Evolutionary conservation across 1,140 invertebrate species (phyloP), one percentile per base, ranked within the genome.

Genomic region (Pissodes strobi): DNA sequence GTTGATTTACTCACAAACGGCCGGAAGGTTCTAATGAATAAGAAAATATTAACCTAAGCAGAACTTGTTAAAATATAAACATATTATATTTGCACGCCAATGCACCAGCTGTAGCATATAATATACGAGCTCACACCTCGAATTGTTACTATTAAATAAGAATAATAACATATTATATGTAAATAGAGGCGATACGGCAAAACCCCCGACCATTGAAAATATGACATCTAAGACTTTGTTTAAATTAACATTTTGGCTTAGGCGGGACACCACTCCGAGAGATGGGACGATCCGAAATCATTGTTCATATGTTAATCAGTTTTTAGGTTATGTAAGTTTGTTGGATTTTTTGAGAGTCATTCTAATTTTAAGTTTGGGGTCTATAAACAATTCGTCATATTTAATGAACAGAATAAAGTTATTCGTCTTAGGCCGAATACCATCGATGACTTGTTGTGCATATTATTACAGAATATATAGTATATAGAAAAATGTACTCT

Each of bases 111-210:
- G 12, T 15, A 62, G 22, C 38, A 30, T 30, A 34, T 64, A 25
- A 48, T 48, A 34, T 65, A 65, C 58, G 13, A 67, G 66, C 68
- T 76, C 72, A 73, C 73, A 72, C 73, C 73, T 75, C 65, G 61
- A 65, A 75, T 73, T 75, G 73, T 76, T 74, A 75, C 74, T 74
- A 75, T 74, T 74, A 75, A 75, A 74, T 75, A 74, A 74, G 74
- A 76, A 76, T 76, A 76, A 76, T 74, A 68, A 76, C 74, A 76
- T 75, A 76, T 76, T 76, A 76, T 76, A 76, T 76, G 74, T 74
- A 70, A 76, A 76, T 76, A 70, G 59, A 73, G 70, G 68, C 70
- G 72, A 74, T 73, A 69, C 67, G 70, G 56, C 63, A 46, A 65
- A 65, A 65, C 63, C 56, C 63, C 45, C 63, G 43, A 6, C 69